A percentile compares a stretch with the other conserved stretches of the same genome.
Evolutionary conservation across 2,888 invertebrate species (phyloP).

Genomic region (Seladonia tumulorum): DNA sequence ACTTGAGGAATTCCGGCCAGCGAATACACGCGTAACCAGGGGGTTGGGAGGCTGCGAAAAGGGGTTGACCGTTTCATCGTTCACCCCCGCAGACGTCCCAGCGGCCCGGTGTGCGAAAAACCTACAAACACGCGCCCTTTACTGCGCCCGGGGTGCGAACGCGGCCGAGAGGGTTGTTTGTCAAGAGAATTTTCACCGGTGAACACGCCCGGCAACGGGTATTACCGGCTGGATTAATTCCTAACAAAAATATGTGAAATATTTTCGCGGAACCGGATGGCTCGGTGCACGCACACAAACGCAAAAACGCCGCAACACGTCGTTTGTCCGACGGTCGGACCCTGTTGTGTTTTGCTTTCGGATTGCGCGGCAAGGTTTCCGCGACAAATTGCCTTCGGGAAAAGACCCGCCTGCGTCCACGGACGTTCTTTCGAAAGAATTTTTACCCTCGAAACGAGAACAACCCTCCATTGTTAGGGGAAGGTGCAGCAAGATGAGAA

Average conservation of each 20-base stretch:
- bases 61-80: constrained; percentile 65
- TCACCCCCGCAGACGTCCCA: constrained; percentile 33
- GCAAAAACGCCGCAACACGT: constrained; percentile 56
- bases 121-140: constrained; percentile 57
- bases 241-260: constrained; percentile 76
- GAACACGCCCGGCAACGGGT: constrained; percentile 63
- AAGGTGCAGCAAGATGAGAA: background rate
- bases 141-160: constrained; percentile 40
- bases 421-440: constrained; percentile 6
- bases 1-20: constrained; percentile 71
- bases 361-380: constrained; percentile 70
- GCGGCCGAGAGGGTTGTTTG: constrained; percentile 69
- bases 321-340: constrained; percentile 57
- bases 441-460: background rate
- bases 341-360: constrained; percentile 70
- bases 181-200: constrained; percentile 73
- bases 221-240: constrained; percentile 73
- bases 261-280: constrained; percentile 62
- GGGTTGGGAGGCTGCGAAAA: constrained; percentile 18
- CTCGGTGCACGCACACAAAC: constrained; percentile 27
- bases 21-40: constrained; percentile 39
- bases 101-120: constrained; percentile 28
- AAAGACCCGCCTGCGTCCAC: constrained; percentile 15
- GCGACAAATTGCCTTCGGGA: constrained; percentile 63
- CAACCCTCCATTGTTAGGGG: background rate